Base-by-base conservation (phyloP, 2,888 invertebrate species). In the Cantharis flavilabris region DNA sequence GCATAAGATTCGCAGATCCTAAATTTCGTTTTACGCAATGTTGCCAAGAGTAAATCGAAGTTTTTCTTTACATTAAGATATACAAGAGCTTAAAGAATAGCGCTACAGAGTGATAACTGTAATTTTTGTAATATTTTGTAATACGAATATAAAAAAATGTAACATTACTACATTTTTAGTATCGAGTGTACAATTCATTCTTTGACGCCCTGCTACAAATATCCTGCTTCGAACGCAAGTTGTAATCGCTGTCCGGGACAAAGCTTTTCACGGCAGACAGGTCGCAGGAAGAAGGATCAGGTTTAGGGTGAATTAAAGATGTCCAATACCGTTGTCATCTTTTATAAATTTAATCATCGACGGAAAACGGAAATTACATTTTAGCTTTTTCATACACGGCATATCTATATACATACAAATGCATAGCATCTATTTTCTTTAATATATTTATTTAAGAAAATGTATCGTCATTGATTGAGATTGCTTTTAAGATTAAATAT, bases 331-430 rank as follows among this genome's bases (percentile, higher is more conserved):
- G 82, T 83, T 83, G 83, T 83, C 83, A 83, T 84, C 82, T 82
- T 83, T 83, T 82, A 83, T 81, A 83, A 84, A 84, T 83, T 84
- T 84, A 83, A 84, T 84, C 83, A 83, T 81, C 80, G 81, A 80
- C 78, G 76, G 76, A 74, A 76, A 77, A 77, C 82, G 83, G 83
- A 84, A 83, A 83, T 84, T 83, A 80, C 82, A 82, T 83, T 83
- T 81, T 62, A 64, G 16, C 64, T 64, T 13, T 64, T 64, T 64
- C 64, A 64, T 64, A 16, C n/a, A n/a, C n/a, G 0, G 49, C n/a
- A n/a, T 49, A n/a, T 49, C n/a, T 49, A n/a, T n/a, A n/a, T n/a
- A 49, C 7, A 16, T 1, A 16, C 16, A 16, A 16, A 16, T 16
- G n/a, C n/a, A 49, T 30, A 3, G 49, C n/a, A n/a, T 49, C 49